Evolutionary conservation across 2,797 vertebrate genomes (phyloP).

Genomic region (Limnodromus scolopaceus): DNA sequence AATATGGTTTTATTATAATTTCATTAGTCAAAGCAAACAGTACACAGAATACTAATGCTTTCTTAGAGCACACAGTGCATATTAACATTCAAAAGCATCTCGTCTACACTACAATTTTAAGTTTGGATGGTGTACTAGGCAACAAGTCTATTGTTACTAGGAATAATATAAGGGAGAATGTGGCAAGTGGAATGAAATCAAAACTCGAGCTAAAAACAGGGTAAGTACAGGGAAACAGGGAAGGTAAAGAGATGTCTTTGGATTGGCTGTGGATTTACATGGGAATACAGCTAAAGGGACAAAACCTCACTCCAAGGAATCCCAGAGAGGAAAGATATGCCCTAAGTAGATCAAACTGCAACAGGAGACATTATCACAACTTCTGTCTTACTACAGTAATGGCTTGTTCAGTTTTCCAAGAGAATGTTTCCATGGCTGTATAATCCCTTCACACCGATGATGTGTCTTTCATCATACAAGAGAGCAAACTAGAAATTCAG

Average conservation of each 20-base stretch:
- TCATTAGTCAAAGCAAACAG: background rate
- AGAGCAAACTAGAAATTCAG: background rate
- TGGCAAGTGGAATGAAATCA: background rate
- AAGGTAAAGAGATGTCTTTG: background rate
- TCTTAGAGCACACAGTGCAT: background rate
- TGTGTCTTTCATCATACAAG: background rate
- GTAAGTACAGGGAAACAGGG: background rate
- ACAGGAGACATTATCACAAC: background rate
- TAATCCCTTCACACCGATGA: background rate
- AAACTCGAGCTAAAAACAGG: background rate
- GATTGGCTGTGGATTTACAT: background rate
- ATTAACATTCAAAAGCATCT: conserved; percentile 10
- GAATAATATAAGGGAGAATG: background rate
- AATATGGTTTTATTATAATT: background rate
- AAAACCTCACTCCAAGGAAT: background rate
- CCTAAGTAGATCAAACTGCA: background rate
- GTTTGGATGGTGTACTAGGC: background rate
- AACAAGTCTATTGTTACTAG: background rate
- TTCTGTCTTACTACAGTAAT: background rate
- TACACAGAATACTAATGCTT: background rate
- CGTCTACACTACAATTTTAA: background rate
- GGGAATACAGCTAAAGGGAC: background rate
- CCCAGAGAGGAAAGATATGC: background rate
- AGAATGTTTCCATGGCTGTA: background rate
- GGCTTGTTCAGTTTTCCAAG: background rate